Evolutionary conservation across 2,797 vertebrate species (phyloP), one percentile per base, ranked within the genome.

Genomic region (Betta splendens): DNA sequence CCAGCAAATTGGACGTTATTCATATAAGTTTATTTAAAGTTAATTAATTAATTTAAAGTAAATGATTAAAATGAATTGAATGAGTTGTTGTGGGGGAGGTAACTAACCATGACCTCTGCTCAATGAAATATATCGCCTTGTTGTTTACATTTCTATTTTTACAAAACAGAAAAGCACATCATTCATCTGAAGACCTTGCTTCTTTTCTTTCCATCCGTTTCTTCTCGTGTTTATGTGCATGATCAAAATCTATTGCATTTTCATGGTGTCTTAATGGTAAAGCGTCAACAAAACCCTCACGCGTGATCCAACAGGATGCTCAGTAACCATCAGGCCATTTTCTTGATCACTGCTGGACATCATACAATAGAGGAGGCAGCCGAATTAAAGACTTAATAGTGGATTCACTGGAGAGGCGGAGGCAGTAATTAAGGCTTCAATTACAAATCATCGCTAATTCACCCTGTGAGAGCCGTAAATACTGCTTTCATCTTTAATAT

Each of bases 361-460:
- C n/a, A 18, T 15, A 9, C 8, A 47, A 17, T 28, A 21, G 47
- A 58, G 39, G 8, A 25, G 11, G 13, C 20, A 21, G 36, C 39
- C 38, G n/a, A 59, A 46, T 60, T 35, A 18, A 71, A 52, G 33
- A 48, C 16, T 35, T 37, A 29, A 65, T 13, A 17, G 32, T 17
- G 33, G n/a, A 49, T 58, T 33, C 9, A 35, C 1, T 20, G 13
- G 23, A 25, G 12, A 44, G 29, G 10, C 5, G 0, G 22, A 17
- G 12, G 17, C 36, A 59, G 39, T 36, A 52, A 59, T 67, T 59
- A 16, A 43, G 8, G 10, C 44, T 33, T 42, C 50, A 48, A 53
- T 55, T 71, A 38, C 17, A 68, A 69, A 59, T 31, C 13, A 58
- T 58, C n/a, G 12, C 20, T 22, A 49, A 22, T 52, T 45, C 40